Conservation (phyloP, 2,888 invertebrate species). For the Aspidiotus rigidus region DNA sequence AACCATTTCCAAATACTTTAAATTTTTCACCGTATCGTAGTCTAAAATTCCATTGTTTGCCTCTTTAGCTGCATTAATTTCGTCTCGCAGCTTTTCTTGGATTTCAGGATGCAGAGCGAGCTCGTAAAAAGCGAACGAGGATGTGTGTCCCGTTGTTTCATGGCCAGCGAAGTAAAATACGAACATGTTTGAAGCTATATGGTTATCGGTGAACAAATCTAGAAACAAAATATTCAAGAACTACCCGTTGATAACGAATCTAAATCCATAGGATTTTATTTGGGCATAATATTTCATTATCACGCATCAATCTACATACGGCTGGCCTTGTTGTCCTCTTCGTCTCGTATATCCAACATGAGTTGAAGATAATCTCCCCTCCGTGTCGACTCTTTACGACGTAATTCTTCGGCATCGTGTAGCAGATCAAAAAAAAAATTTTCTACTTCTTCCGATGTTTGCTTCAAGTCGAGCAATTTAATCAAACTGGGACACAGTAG, state of each 20-base stretch:
- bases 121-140: conserved; percentile 50
- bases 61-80: conserved; percentile 45
- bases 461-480: too few species aligned
- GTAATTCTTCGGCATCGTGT: neutral
- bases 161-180: conserved; percentile 55
- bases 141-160: conserved; percentile 54
- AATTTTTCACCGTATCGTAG: conserved; percentile 49
- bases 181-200: conserved; percentile 50
- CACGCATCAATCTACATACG: neutral
- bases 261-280: too few species aligned
- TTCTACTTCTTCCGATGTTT: too few species aligned
- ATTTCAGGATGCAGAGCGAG: conserved; percentile 48
- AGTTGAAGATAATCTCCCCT: neutral
- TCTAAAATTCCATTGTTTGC: conserved; percentile 46
- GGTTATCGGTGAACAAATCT: conserved; percentile 44
- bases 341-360: neutral
- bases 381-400: neutral
- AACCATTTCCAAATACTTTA: conserved; percentile 51
- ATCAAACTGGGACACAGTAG: neutral
- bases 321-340: too few species aligned
- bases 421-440: too few species aligned
- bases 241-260: too few species aligned
- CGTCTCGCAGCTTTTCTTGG: conserved; percentile 47
- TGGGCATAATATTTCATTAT: too few species aligned
- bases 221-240: conserved; percentile 40